phyloP scores from a whole-genome alignment of 2,888 invertebrate genomes.

The Cheilosia variabilis region DNA sequence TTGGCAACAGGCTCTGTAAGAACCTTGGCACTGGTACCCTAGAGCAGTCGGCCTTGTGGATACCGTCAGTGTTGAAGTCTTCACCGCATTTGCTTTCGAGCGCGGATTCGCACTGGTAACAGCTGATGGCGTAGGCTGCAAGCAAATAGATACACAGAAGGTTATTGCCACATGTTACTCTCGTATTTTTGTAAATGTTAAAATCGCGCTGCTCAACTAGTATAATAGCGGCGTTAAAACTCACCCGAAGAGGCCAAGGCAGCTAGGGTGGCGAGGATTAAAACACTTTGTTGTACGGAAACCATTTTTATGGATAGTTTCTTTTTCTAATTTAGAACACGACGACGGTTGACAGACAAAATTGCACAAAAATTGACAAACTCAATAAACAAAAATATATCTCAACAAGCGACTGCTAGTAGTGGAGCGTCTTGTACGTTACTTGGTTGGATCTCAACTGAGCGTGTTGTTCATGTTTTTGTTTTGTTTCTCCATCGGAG shows the following conservation, averaged over 20 bases:
- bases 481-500: slow-evolving; percentile 69
- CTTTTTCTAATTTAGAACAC: slow-evolving; percentile 14
- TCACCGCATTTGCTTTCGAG: slow-evolving; percentile 80
- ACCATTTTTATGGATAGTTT: slow-evolving; percentile 77
- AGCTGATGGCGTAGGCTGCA: slow-evolving; percentile 81
- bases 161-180: not conserved
- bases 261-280: slow-evolving; percentile 79
- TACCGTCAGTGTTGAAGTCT: slow-evolving; percentile 79
- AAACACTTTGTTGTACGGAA: slow-evolving; percentile 78
- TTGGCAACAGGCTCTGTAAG: slow-evolving; percentile 77
- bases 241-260: slow-evolving; percentile 80
- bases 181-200: too few species aligned
- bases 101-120: slow-evolving; percentile 81
- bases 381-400: slow-evolving; percentile 22
- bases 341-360: not conserved
- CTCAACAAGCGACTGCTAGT: slow-evolving; percentile 15
- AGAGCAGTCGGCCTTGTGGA: slow-evolving; percentile 79
- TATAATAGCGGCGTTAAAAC: slow-evolving; percentile 35
- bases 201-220: not conserved
- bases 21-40: slow-evolving; percentile 79
- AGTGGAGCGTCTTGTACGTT: slow-evolving; percentile 60
- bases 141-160: slow-evolving; percentile 37
- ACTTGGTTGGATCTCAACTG: slow-evolving; percentile 72
- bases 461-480: slow-evolving; percentile 50
- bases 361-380: slow-evolving; percentile 29